Percentiles rank a stretch among this genome's conserved stretches.
Conservation (phyloP, 2,888 invertebrate species). For the Agrochola macilenta region DNA sequence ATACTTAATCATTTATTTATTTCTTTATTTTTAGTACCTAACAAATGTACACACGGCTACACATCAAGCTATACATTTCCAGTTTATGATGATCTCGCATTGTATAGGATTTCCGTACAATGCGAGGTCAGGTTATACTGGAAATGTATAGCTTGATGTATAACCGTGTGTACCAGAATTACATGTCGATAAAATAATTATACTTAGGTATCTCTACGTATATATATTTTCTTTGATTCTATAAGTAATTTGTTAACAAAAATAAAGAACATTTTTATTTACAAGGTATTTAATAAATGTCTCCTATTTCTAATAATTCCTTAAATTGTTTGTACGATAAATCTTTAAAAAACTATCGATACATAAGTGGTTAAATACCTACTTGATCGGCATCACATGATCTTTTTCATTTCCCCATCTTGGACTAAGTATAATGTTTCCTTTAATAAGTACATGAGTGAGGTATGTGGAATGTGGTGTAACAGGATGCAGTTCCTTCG, state of each 20-base stretch:
- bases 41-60: neutral
- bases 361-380: neutral
- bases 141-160: too few relatives aligned
- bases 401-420: constrained; percentile 33
- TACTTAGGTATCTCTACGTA: too few relatives aligned
- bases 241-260: neutral
- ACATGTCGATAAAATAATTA: neutral
- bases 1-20: neutral
- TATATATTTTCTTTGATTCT: neutral
- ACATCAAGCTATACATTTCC: too few relatives aligned
- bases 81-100: too few relatives aligned
- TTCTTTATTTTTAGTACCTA: too few relatives aligned
- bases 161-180: neutral
- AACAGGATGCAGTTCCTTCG: constrained; percentile 27
- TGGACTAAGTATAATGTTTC: constrained; percentile 25
- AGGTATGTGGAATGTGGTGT: constrained; percentile 41
- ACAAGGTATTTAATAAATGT: neutral
- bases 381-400: constrained; percentile 1
- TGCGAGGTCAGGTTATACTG: too few relatives aligned
- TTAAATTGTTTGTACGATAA: neutral
- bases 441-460: constrained; percentile 12
- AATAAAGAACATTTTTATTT: neutral
- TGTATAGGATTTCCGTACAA: too few relatives aligned
- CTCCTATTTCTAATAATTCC: neutral
- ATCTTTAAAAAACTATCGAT: neutral